Percentiles rank a stretch among this genome's conserved stretches.
phyloP scores from a whole-genome alignment of 2,888 invertebrate species.

The Thymelicus acteon region DNA sequence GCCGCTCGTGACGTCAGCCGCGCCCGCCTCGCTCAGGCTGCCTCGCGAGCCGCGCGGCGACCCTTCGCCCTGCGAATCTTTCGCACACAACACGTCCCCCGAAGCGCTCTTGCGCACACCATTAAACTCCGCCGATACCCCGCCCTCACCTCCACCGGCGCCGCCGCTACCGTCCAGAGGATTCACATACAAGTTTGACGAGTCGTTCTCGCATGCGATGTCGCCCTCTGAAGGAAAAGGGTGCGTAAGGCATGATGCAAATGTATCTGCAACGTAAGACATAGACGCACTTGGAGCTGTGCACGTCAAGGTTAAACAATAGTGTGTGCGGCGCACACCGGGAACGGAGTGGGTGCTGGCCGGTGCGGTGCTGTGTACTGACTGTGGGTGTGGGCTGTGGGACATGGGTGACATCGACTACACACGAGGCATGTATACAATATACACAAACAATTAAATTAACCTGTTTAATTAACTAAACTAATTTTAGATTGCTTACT shows the following conservation, averaged over 20 bases:
- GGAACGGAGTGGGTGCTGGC: constrained; percentile 39
- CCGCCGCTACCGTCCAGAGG: constrained; percentile 89
- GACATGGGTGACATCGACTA: constrained; percentile 30
- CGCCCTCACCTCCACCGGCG: constrained; percentile 55
- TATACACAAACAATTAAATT: constrained; percentile 1
- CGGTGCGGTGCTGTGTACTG: constrained; percentile 22
- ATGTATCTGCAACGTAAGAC: constrained; percentile 94
- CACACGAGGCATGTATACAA: neutral
- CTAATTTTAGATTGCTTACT: neutral
- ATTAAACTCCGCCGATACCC: constrained; percentile 71
- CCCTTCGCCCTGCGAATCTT: constrained; percentile 82
- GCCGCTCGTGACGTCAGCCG: constrained; percentile 48
- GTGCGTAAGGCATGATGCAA: constrained; percentile 98
- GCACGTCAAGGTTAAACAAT: constrained; percentile 54
- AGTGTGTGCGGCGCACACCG: constrained; percentile 50
- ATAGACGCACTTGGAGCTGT: constrained; percentile 79
- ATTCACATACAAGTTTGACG: constrained; percentile 95
- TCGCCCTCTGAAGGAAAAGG: constrained; percentile 95
- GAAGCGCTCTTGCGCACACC: constrained; percentile 92
- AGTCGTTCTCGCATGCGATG: constrained; percentile 88
- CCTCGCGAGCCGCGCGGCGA: constrained; percentile 76
- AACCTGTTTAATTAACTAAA: neutral
- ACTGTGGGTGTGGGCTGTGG: constrained; percentile 27
- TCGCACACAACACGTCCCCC: constrained; percentile 89
- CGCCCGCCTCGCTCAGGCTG: constrained; percentile 70